Evolutionary conservation across 2,797 vertebrate genomes (phyloP).

Genomic region (Hapalemur alaotrensis): DNA sequence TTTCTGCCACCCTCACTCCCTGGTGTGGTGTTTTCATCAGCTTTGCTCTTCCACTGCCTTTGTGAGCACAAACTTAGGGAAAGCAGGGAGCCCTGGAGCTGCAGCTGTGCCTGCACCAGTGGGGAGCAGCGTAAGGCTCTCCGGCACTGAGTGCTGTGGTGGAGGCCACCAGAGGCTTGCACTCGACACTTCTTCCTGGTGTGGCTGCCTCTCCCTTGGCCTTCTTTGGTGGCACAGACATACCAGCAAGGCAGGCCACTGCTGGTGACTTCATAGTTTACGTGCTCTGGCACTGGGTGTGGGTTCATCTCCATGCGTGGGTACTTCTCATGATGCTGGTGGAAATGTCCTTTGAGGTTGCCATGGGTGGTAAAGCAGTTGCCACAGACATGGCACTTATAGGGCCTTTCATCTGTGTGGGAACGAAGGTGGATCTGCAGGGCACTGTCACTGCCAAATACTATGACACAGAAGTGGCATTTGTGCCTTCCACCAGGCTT

Average conservation of each 20-base stretch:
- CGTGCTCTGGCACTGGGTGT: slow-evolving; percentile 90
- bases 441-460: slow-evolving; percentile 93
- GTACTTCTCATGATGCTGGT: slow-evolving; percentile 93
- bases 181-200: slow-evolving; percentile 51
- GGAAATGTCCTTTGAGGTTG: slow-evolving; percentile 94
- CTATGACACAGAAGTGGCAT: slow-evolving; percentile 93
- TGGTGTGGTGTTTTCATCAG: slow-evolving; percentile 86
- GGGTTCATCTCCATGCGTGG: slow-evolving; percentile 94
- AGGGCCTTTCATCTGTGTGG: slow-evolving; percentile 93
- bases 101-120: slow-evolving; percentile 60
- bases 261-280: slow-evolving; percentile 85
- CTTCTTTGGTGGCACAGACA: slow-evolving; percentile 83
- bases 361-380: slow-evolving; percentile 94
- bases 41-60: slow-evolving; percentile 82
- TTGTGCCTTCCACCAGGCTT: slow-evolving; percentile 85
- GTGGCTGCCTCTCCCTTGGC: slow-evolving; percentile 76
- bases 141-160: slow-evolving; percentile 75
- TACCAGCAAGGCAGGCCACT: slow-evolving; percentile 82
- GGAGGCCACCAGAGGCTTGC: slow-evolving; percentile 79
- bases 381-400: slow-evolving; percentile 94
- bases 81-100: slow-evolving; percentile 75
- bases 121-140: slow-evolving; percentile 80
- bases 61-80: slow-evolving; percentile 83
- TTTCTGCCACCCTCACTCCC: slow-evolving; percentile 75
- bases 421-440: slow-evolving; percentile 94